A percentile compares a stretch with the other conserved stretches of the same genome.
phyloP scores from a whole-genome alignment of 2,113 vertebrate genomes.

The Sinocyclocheilus rhinocerous region DNA sequence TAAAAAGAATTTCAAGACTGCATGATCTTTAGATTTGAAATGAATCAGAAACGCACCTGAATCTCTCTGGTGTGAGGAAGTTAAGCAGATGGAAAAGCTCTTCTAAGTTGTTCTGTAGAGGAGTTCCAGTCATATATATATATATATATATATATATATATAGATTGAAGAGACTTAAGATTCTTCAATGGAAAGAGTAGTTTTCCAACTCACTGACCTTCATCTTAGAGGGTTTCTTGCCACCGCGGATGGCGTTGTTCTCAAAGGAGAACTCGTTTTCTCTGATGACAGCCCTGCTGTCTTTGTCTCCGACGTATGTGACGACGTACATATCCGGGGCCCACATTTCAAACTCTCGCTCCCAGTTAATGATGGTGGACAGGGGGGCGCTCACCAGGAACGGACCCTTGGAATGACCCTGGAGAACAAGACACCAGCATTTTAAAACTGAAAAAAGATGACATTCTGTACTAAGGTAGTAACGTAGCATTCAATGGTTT shows the following conservation, averaged over 20 bases:
- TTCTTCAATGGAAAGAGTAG: not conserved
- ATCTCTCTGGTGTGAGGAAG: constrained; percentile 94
- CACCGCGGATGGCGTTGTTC: constrained; percentile 94
- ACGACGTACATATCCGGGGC: constrained; percentile 98
- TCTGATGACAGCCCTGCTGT: constrained; percentile 94
- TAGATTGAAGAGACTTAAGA: not conserved
- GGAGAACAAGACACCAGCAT: not conserved
- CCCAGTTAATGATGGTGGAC: constrained; percentile 99
- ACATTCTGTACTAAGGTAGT: not conserved
- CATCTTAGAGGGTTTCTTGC: constrained; percentile 96
- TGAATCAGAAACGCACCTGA: constrained; percentile 81
- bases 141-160: too few species aligned
- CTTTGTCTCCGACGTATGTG: constrained; percentile 94
- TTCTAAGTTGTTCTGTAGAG: constrained; percentile 95
- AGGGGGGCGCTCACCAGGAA: constrained; percentile 96
- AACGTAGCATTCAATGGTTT: not conserved
- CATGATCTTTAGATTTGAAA: not conserved
- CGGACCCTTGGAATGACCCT: constrained; percentile 98
- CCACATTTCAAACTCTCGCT: constrained; percentile 98
- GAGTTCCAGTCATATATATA: constrained; percentile 82
- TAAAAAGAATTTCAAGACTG: too few species aligned
- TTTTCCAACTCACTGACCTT: constrained; percentile 77
- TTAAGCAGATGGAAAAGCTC: constrained; percentile 96
- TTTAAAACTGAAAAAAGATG: not conserved
- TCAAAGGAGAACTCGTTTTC: constrained; percentile 99